Conservation (phyloP, 2,113 vertebrate species). For the Rhodinocichla rosea region DNA sequence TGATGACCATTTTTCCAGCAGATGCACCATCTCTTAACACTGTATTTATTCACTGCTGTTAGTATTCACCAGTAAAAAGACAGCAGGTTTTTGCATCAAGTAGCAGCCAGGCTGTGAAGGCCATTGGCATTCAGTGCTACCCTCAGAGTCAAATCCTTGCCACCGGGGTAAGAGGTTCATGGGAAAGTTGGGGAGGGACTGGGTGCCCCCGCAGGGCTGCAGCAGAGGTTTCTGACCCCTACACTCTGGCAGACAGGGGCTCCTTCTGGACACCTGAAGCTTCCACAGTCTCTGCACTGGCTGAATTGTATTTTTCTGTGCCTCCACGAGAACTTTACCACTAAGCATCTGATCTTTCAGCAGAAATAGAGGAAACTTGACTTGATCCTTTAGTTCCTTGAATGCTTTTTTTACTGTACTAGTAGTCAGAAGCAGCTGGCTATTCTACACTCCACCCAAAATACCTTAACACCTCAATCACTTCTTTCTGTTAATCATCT, state of each 20-base stretch:
- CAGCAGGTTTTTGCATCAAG: neutral
- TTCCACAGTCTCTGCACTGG: neutral
- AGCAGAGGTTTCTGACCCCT: neutral
- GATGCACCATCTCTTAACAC: neutral
- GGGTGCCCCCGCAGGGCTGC: neutral
- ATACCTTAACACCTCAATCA: neutral
- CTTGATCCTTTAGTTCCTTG: neutral
- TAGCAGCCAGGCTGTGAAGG: neutral
- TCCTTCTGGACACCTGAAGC: neutral
- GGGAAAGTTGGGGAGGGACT: accelerated
- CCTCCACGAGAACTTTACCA: neutral
- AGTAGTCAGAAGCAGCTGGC: neutral
- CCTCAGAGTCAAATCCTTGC: neutral
- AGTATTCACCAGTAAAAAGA: neutral
- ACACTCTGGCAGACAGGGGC: accelerated
- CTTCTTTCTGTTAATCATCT: neutral
- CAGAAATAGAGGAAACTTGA: neutral
- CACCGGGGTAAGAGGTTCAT: accelerated
- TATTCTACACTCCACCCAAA: neutral
- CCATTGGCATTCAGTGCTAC: neutral
- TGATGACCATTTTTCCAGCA: neutral
- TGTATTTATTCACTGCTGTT: neutral
- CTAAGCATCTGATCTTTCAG: neutral
- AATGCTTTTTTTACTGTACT: neutral
- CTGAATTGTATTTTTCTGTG: neutral